These are phyloP conservation scores for Parapristionchus giblindavisi DNA, from an alignment of 2,888 invertebrate species.

Conservation along the genomic window DNA sequence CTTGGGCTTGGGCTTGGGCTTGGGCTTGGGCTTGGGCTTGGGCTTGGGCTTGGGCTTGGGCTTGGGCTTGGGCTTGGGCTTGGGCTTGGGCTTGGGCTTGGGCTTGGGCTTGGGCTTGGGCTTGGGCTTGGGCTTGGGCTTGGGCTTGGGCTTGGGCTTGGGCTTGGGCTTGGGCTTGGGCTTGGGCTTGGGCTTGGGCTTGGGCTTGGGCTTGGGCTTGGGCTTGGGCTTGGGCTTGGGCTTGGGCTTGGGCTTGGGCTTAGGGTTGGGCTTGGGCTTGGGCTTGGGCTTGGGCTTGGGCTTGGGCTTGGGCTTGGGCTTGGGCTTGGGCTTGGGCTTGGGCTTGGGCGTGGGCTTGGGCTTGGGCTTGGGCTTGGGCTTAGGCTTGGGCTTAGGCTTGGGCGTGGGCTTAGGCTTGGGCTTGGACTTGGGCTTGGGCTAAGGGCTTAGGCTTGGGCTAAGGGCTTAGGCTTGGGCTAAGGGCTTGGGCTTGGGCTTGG, in stretches of 20 bases:
- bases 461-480: constrained; percentile 38
- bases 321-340: constrained; percentile 43
- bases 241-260: constrained; percentile 43
- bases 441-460: constrained; percentile 21
- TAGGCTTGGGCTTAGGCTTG: constrained; percentile 43
- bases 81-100: constrained; percentile 42
- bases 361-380: constrained; percentile 43
- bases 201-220: constrained; percentile 43
- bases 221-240: constrained; percentile 42
- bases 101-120: constrained; percentile 41
- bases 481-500: too few relatives aligned
- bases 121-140: constrained; percentile 43
- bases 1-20: constrained; percentile 45
- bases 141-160: constrained; percentile 42
- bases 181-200: constrained; percentile 43
- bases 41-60: constrained; percentile 42
- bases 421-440: constrained; percentile 41
- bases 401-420: constrained; percentile 38
- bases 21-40: constrained; percentile 43
- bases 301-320: constrained; percentile 40
- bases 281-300: constrained; percentile 42
- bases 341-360: constrained; percentile 43
- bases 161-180: constrained; percentile 41
- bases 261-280: constrained; percentile 42
- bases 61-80: constrained; percentile 42